Evolutionary conservation across 2,797 vertebrate genomes (phyloP).

Genomic region (Pipistrellus nathusii): DNA sequence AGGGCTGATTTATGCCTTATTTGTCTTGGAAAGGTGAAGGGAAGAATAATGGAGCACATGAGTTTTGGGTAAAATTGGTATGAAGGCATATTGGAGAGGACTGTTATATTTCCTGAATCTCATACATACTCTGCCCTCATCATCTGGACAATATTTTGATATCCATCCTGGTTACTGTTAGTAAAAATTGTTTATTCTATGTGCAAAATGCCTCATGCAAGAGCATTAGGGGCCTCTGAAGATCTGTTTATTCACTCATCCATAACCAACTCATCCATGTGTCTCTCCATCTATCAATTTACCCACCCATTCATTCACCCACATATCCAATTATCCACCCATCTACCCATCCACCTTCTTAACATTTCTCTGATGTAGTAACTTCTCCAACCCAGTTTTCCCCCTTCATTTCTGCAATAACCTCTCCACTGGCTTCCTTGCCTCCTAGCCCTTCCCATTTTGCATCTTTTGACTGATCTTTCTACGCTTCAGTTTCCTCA

Average conservation of each 20-base stretch:
- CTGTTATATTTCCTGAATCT: slow-evolving; percentile 16
- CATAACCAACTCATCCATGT: not conserved
- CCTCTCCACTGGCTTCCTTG: not conserved
- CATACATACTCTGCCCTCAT: not conserved
- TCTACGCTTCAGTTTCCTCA: not conserved
- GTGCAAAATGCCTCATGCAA: slow-evolving; percentile 19
- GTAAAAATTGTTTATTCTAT: not conserved
- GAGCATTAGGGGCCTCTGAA: not conserved
- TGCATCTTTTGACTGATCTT: not conserved
- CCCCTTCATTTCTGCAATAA: not conserved
- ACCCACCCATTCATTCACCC: not conserved
- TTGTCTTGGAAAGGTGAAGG: slow-evolving; percentile 53
- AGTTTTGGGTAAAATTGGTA: slow-evolving; percentile 50
- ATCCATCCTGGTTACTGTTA: slow-evolving; percentile 54
- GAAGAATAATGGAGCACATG: slow-evolving; percentile 42
- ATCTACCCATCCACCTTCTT: not conserved
- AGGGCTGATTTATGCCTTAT: slow-evolving; percentile 60
- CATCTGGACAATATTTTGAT: slow-evolving; percentile 56
- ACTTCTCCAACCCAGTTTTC: not conserved
- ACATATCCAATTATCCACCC: not conserved
- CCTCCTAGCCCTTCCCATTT: not conserved
- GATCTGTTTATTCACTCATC: not conserved
- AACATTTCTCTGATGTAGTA: not conserved
- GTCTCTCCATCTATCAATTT: too few relatives aligned
- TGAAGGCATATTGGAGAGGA: slow-evolving; percentile 38